Conservation (phyloP, 2,113 vertebrate genomes). For the Paratilapia polleni region DNA sequence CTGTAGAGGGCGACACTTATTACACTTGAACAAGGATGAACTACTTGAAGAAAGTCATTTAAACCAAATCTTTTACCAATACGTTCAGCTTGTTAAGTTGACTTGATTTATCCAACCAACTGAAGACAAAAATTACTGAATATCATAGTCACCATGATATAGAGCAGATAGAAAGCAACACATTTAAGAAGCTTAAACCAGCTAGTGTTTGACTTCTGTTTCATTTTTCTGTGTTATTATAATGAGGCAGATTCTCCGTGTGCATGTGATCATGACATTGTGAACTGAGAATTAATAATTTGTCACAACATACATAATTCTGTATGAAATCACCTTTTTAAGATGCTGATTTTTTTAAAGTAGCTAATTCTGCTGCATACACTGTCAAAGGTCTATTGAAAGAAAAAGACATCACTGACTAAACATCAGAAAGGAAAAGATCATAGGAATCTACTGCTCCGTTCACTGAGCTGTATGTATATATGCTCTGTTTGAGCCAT, state of each 20-base stretch:
- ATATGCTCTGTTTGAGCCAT: constrained; percentile 31
- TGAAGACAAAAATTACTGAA: not conserved
- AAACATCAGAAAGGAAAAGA: not conserved
- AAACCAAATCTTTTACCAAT: not conserved
- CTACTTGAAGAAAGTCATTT: not conserved
- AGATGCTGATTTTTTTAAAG: not conserved
- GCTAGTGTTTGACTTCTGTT: not conserved
- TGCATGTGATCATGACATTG: not conserved
- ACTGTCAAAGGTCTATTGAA: not conserved
- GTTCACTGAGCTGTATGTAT: constrained; percentile 14
- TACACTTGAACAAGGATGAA: not conserved
- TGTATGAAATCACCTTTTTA: too few relatives aligned
- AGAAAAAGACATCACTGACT: not conserved
- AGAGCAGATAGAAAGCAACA: not conserved
- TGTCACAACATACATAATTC: too few relatives aligned
- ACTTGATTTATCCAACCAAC: not conserved
- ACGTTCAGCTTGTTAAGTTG: not conserved
- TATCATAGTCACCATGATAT: not conserved
- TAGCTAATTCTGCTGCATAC: not conserved
- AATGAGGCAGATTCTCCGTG: not conserved
- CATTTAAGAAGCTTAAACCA: not conserved
- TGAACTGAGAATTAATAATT: too few relatives aligned
- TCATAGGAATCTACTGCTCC: not conserved
- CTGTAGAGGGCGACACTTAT: not conserved
- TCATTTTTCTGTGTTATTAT: not conserved